phyloP scores from a whole-genome alignment of 1,140 invertebrate genomes.

The Drosophila sechellia region DNA sequence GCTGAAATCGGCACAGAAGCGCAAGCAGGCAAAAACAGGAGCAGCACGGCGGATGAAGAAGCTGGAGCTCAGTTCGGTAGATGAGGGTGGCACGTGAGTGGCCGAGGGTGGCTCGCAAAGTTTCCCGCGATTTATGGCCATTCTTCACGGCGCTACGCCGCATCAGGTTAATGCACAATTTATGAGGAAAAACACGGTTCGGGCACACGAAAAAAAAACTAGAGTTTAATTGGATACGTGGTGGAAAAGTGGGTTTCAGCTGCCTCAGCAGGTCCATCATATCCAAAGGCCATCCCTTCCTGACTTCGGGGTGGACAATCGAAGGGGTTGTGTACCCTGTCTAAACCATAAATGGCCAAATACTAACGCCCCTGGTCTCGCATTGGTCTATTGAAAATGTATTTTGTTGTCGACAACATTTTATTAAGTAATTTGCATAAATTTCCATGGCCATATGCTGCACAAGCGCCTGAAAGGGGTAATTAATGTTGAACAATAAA shows the following conservation, averaged over 20 bases:
- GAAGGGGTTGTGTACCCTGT: conserved; percentile 52
- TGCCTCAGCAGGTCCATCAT: conserved; percentile 64
- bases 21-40: conserved; percentile 49
- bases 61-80: neutral
- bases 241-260: conserved; percentile 23
- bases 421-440: conserved; percentile 82
- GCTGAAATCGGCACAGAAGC: conserved; percentile 80
- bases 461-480: conserved; percentile 14
- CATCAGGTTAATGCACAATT: conserved; percentile 78
- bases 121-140: conserved; percentile 60
- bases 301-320: conserved; percentile 11
- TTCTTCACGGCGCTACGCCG: conserved; percentile 60
- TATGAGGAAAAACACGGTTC: conserved; percentile 57
- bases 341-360: conserved; percentile 69
- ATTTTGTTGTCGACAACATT: conserved; percentile 79
- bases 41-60: conserved; percentile 3
- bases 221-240: conserved; percentile 44
- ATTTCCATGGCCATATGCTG: conserved; percentile 68
- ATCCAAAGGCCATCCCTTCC: conserved; percentile 13
- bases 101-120: conserved; percentile 64
- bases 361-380: conserved; percentile 58
- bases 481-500: conserved; percentile 47
- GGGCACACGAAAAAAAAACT: conserved; percentile 6
- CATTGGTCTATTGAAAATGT: conserved; percentile 78
- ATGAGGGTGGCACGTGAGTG: conserved; percentile 65